Conservation (phyloP, 2,888 invertebrate species). For the Hypena proboscidalis region DNA sequence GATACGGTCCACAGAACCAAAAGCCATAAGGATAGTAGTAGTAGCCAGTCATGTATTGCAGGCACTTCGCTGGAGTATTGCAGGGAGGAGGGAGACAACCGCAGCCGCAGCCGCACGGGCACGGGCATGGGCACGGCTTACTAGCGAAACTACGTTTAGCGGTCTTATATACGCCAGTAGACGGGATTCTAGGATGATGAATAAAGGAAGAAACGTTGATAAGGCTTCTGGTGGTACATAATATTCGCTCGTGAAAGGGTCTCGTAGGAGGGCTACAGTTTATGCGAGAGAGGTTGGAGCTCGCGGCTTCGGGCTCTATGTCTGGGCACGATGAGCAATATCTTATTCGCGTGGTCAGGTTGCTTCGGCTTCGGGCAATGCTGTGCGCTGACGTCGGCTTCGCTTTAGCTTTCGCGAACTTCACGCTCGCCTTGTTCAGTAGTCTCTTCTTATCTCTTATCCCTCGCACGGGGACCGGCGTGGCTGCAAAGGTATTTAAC, state of each 20-base stretch:
- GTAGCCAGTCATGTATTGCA: constrained; percentile 73
- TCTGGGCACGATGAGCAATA: constrained; percentile 59
- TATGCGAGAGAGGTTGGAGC: no score
- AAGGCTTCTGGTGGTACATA: no score
- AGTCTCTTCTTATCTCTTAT: constrained; percentile 48
- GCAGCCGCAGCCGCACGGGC: constrained; percentile 51
- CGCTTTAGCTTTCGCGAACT: constrained; percentile 46
- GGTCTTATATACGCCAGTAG: no score
- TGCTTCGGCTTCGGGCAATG: constrained; percentile 29
- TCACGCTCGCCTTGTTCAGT: constrained; percentile 44
- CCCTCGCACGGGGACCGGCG: constrained; percentile 57
- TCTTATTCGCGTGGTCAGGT: constrained; percentile 32
- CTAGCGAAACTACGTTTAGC: not conserved
- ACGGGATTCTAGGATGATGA: no score
- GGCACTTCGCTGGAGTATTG: constrained; percentile 62
- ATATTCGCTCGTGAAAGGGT: constrained; percentile 28
- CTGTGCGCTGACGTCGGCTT: constrained; percentile 39
- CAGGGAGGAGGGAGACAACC: constrained; percentile 67
- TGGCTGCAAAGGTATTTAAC: constrained; percentile 72
- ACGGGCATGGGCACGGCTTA: constrained; percentile 43
- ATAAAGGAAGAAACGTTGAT: no score
- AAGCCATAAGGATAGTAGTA: constrained; percentile 74
- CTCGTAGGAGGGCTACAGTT: no score
- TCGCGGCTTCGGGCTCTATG: constrained; percentile 39
- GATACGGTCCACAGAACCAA: constrained; percentile 76